Evolutionary conservation across 2,888 invertebrate genomes (phyloP).

Genomic region (Melanotus villosus): DNA sequence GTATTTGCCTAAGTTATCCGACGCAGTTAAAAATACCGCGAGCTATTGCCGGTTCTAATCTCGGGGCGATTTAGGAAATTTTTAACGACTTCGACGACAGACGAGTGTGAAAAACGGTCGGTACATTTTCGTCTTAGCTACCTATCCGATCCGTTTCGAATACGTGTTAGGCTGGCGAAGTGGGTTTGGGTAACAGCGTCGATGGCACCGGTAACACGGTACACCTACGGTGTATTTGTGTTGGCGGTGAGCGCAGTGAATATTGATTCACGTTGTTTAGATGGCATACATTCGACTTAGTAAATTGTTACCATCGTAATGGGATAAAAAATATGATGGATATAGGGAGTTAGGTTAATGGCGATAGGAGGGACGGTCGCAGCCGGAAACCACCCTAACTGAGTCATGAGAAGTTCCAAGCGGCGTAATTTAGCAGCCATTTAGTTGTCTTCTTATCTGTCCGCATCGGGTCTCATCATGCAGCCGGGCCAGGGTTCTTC

Average conservation of each 20-base stretch:
- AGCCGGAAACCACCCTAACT: constrained; percentile 54
- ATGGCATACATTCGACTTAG: neutral
- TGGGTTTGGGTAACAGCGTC: no score
- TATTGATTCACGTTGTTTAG: constrained; percentile 8
- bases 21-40: neutral
- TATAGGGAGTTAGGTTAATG: constrained; percentile 22
- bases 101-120: neutral
- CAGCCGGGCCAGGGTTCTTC: constrained; percentile 40
- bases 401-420: constrained; percentile 57
- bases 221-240: neutral
- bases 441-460: constrained; percentile 51
- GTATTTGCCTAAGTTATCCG: neutral
- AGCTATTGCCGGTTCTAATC: neutral
- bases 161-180: no score
- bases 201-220: no score
- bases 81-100: neutral
- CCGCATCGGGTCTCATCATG: constrained; percentile 33
- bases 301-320: constrained; percentile 18
- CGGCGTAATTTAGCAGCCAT: constrained; percentile 49
- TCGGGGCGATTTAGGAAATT: neutral
- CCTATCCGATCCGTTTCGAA: neutral
- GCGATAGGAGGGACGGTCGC: constrained; percentile 35
- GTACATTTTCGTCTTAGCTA: constrained; percentile 1
- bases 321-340: constrained; percentile 24
- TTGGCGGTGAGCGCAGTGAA: neutral